These are phyloP conservation scores for Aphelocoma coerulescens DNA, from an alignment of 2,113 vertebrate genomes.

Conservation along the genomic window DNA sequence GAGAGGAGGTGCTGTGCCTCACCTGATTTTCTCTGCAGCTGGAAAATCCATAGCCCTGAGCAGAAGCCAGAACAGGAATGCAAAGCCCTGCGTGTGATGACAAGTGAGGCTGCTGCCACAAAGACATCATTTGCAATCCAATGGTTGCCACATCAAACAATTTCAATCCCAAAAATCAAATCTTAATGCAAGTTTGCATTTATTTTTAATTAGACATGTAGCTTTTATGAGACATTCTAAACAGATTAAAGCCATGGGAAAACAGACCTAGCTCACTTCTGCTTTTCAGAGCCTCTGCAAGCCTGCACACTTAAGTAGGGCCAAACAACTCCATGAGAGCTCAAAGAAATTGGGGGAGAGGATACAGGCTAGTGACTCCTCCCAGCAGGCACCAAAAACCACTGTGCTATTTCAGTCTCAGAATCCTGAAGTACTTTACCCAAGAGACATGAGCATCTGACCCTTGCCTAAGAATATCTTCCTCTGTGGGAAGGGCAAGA, in stretches of 20 bases:
- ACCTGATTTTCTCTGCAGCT: neutral
- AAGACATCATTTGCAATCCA: neutral
- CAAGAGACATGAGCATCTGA: neutral
- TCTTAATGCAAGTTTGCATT: neutral
- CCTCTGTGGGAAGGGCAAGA: neutral
- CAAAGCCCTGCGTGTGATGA: neutral
- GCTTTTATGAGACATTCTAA: neutral
- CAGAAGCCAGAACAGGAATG: neutral
- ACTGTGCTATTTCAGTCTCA: neutral
- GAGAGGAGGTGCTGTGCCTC: neutral
- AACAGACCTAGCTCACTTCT: neutral
- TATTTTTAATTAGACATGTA: neutral
- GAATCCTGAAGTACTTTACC: neutral
- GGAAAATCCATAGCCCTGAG: neutral
- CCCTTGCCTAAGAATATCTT: neutral
- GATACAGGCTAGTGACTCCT: neutral
- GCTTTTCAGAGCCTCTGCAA: neutral
- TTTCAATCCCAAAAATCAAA: neutral
- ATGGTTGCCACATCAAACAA: neutral
- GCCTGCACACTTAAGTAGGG: neutral
- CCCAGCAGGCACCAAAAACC: neutral
- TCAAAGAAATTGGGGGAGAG: neutral
- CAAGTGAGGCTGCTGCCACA: neutral
- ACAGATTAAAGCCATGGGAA: neutral
- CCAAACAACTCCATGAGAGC: neutral